Percentiles rank a stretch among this genome's conserved stretches.
Conservation (phyloP, 2,888 invertebrate species). For the Pomacea canaliculata region DNA sequence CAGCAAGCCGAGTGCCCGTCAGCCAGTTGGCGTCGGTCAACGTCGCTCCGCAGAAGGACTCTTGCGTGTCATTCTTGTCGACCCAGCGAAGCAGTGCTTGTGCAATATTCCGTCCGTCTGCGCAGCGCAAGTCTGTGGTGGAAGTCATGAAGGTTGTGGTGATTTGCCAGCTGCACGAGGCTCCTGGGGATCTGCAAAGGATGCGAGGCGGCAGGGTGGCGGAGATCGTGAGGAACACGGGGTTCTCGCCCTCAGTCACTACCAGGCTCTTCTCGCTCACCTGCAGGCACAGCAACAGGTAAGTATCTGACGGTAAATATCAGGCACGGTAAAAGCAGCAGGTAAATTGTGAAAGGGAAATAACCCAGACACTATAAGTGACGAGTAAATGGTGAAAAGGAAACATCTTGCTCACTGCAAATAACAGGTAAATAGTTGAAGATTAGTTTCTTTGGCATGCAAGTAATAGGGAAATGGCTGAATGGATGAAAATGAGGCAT, state of each 20-base stretch:
- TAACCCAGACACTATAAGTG: no score
- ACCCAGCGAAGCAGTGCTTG: slow-evolving; percentile 41
- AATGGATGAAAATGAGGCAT: no score
- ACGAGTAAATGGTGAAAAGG: no score
- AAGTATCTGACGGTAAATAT: no score
- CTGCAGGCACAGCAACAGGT: slow-evolving; percentile 26
- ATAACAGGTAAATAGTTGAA: no score
- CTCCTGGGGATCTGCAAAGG: slow-evolving; percentile 31
- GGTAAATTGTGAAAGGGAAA: no score
- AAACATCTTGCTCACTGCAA: no score
- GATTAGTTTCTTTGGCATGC: no score
- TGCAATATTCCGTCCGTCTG: slow-evolving; percentile 30
- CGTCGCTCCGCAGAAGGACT: slow-evolving; percentile 30
- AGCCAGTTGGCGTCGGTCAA: slow-evolving; percentile 40
- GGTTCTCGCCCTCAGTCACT: slow-evolving; percentile 39
- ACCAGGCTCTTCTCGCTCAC: slow-evolving; percentile 34
- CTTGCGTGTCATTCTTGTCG: background rate
- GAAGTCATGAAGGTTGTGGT: slow-evolving; percentile 20
- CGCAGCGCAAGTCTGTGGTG: slow-evolving; percentile 25
- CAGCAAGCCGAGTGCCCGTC: slow-evolving; percentile 29
- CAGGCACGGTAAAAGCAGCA: no score
- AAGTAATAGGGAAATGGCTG: no score
- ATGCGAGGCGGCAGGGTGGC: slow-evolving; percentile 41
- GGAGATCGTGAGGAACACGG: slow-evolving; percentile 28
- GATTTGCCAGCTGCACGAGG: slow-evolving; percentile 28